A percentile compares a stretch with the other conserved stretches of the same genome.
Evolutionary conservation across 2,888 invertebrate species (phyloP).

Genomic region (Melanchra persicariae): DNA sequence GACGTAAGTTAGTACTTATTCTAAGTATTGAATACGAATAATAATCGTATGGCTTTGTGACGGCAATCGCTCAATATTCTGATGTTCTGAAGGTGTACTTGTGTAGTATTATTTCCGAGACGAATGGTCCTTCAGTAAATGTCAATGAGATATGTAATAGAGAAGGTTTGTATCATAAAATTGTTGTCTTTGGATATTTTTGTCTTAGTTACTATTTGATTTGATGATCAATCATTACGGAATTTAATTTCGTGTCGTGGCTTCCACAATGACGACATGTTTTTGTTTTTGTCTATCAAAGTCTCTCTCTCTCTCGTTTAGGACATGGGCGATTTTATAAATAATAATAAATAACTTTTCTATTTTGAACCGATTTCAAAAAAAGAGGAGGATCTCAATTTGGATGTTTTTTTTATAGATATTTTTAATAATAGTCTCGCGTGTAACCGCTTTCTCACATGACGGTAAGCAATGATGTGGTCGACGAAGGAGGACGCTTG

Average conservation of each 20-base stretch:
- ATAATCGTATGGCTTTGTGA: constrained; percentile 43
- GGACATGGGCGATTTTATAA: no score
- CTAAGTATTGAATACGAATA: constrained; percentile 46
- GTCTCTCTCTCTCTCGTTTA: no score
- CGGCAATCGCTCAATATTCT: constrained; percentile 34
- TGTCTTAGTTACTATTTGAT: background rate
- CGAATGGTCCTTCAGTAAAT: constrained; percentile 14
- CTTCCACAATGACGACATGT: background rate
- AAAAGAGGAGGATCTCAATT: no score
- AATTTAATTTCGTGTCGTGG: no score
- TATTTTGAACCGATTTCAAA: no score
- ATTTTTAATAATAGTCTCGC: no score
- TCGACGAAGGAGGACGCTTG: no score
- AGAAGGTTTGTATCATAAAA: constrained; percentile 2
- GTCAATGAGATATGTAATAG: constrained; percentile 9
- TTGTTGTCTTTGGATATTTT: background rate
- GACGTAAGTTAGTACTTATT: constrained; percentile 35
- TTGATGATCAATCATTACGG: background rate
- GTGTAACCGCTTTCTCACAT: no score
- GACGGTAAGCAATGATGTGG: no score
- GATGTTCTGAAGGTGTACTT: constrained; percentile 19
- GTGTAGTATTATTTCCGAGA: constrained; percentile 18
- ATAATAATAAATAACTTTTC: no score
- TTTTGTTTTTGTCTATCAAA: background rate
- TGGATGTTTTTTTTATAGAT: no score